A percentile compares a stretch with the other conserved stretches of the same genome.
Evolutionary conservation across 2,888 invertebrate species (phyloP).

Genomic region (Lingula anatina): DNA sequence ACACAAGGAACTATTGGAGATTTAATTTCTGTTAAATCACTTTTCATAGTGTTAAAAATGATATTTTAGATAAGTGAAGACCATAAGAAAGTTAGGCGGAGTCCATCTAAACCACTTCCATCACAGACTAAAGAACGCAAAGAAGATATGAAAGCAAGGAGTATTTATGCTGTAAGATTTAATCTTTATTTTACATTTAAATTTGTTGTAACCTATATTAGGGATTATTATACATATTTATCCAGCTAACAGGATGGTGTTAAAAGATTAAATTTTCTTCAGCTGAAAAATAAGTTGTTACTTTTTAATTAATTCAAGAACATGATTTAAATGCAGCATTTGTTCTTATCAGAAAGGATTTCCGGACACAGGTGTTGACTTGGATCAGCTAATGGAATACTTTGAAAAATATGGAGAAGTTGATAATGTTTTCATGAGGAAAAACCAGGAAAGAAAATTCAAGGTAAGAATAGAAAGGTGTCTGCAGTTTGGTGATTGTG

Average conservation of each 20-base stretch:
- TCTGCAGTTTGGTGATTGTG: too few species aligned
- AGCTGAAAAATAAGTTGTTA: not conserved
- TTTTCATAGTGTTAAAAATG: too few species aligned
- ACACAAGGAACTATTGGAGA: too few species aligned
- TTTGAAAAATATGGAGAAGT: constrained; percentile 66
- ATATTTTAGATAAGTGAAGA: constrained; percentile 68
- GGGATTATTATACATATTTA: not conserved
- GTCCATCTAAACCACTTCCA: constrained; percentile 70
- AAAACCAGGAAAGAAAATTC: constrained; percentile 38
- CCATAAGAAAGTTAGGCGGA: constrained; percentile 68
- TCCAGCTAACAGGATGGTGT: not conserved
- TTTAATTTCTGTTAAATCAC: too few species aligned
- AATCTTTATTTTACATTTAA: too few species aligned
- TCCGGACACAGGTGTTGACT: constrained; percentile 55
- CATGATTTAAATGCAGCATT: too few species aligned
- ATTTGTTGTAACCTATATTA: not conserved
- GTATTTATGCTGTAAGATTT: constrained; percentile 66
- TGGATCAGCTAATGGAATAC: constrained; percentile 71
- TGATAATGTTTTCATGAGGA: constrained; percentile 61
- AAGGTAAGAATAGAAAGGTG: too few species aligned
- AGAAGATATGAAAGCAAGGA: constrained; percentile 69
- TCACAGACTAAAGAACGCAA: constrained; percentile 78
- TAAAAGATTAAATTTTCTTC: not conserved
- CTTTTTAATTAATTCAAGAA: constrained; percentile 1
- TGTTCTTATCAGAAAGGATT: constrained; percentile 61